Base-by-base conservation (phyloP, 2,797 vertebrate species). In the Sciurus vulgaris region DNA sequence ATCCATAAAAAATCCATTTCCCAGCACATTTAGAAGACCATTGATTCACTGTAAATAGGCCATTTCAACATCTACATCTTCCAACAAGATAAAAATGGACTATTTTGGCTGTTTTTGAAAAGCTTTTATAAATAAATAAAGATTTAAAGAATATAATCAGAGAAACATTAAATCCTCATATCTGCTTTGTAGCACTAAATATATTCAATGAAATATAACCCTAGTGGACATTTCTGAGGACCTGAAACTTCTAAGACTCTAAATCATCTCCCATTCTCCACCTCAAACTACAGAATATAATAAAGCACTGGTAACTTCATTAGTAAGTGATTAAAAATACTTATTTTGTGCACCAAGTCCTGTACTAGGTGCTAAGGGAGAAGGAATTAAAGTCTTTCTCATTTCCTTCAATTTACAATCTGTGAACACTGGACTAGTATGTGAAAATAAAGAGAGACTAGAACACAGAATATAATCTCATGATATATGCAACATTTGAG, bases 61-160 rank as follows among this genome's bases (percentile, higher is more conserved):
- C 44, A 82, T 79, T 97, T 92, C 20, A 76, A 96, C 67, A 97
- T 87, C 33, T 94, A 91, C 0, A 83, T 96, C 97, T 98, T 94
- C 70, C 94, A 96, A 87, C n/a, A 82, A 18, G 81, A 97, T 70
- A 97, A 67, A 49, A 97, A 97, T 72, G 61, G 54, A 85, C 15
- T 96, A 33, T 3, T 89, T 95, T 97, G 65, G 87, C 26, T 83
- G 49, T 38, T 73, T 94, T 95, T 91, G 85, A 89, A 74, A 96
- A 76, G 54, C 18, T 85, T 96, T 7, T 70, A 22, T 49, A 63
- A 90, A 78, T n/a, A 94, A 94, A 78, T 78, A 61, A 3, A 94
- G 3, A 79, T 92, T 96, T 94, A 49, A 49, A 96, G 93, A 81
- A 13, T 74, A 88, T 78, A 95, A 94, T 63, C 49, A 89, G 26